These are phyloP conservation scores for Platycheirus rosarum DNA, from an alignment of 2,888 invertebrate species.

Conservation along the genomic window DNA sequence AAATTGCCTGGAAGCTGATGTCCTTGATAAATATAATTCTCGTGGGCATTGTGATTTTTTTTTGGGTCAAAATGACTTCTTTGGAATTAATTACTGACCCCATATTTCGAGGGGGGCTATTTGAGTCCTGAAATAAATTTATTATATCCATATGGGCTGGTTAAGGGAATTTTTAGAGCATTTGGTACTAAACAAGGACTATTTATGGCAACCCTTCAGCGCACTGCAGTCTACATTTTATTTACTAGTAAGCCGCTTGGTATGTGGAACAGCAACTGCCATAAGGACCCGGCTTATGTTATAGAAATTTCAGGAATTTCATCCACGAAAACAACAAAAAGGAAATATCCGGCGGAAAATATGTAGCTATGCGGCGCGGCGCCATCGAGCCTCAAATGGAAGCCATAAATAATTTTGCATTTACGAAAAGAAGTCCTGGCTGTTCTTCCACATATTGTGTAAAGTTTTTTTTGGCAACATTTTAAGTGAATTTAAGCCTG, in stretches of 20 bases:
- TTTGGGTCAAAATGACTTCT: neutral
- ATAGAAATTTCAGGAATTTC: conserved; percentile 19
- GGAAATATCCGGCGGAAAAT: neutral
- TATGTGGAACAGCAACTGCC: conserved; percentile 18
- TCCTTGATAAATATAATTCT: conserved; percentile 5
- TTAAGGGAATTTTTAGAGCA: neutral
- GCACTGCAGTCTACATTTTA: conserved; percentile 4
- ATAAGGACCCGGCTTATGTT: conserved; percentile 16
- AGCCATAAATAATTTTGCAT: conserved; percentile 34
- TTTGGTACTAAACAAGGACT: conserved; percentile 10
- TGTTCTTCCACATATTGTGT: neutral
- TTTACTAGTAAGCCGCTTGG: neutral
- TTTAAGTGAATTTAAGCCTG: conserved; percentile 39
- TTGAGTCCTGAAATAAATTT: neutral
- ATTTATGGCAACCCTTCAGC: neutral
- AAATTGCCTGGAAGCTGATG: conserved; percentile 34
- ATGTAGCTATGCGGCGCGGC: neutral
- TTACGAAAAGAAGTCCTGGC: neutral
- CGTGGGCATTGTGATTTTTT: neutral
- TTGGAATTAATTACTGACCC: conserved; percentile 14
- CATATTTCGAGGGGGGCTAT: neutral
- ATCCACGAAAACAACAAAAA: neutral
- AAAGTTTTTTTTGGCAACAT: neutral
- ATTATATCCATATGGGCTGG: neutral
- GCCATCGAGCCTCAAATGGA: neutral